Conservation (phyloP, 2,113 vertebrate genomes). For the Cacatua alba region DNA sequence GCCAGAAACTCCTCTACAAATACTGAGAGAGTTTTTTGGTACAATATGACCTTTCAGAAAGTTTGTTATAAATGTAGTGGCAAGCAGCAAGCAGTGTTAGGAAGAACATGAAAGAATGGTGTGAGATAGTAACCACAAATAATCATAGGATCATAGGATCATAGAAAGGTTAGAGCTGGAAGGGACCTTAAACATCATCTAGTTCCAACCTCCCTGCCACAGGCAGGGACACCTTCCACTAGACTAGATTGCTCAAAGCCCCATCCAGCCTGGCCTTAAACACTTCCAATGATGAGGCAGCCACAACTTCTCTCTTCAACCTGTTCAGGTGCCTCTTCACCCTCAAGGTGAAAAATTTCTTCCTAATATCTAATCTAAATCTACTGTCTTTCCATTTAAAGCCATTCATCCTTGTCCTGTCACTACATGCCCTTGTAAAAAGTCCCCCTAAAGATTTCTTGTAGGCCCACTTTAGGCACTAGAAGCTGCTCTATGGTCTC, state of each 20-base stretch:
- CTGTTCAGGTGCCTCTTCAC: background rate
- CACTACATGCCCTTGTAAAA: background rate
- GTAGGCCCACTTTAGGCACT: background rate
- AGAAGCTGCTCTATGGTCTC: background rate
- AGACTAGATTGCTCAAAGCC: background rate
- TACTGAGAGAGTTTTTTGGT: background rate
- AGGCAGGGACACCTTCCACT: background rate
- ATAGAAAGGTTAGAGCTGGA: background rate
- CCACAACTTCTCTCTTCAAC: background rate
- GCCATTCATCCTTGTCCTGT: background rate
- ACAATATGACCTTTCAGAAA: background rate
- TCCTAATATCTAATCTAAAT: background rate
- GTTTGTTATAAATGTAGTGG: background rate
- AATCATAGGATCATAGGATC: background rate
- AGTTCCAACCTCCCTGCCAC: background rate
- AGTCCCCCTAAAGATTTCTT: background rate
- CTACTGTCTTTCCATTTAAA: background rate
- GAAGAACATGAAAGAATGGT: background rate
- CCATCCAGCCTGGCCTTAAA: background rate
- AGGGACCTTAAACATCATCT: background rate
- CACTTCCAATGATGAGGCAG: background rate
- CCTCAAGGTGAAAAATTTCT: background rate
- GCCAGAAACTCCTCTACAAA: too few relatives aligned
- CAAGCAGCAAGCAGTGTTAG: background rate
- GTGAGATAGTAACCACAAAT: background rate